phyloP scores from a whole-genome alignment of 1,140 invertebrate genomes.

The Octopus sinensis region DNA sequence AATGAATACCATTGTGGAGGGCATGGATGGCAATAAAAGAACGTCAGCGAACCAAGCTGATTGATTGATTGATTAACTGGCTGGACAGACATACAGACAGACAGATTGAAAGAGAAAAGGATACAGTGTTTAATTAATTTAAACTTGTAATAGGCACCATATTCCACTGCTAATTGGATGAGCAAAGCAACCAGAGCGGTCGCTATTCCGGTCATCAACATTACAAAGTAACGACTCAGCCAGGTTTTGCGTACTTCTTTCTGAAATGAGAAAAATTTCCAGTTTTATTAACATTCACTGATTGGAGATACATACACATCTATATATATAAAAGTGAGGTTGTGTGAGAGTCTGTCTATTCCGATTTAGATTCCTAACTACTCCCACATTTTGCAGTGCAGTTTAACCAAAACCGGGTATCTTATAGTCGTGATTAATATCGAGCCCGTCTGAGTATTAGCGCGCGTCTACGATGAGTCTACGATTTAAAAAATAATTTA shows the following conservation, averaged over 20 bases:
- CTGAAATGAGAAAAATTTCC: conserved; percentile 26
- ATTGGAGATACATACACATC: too few species aligned
- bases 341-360: neutral
- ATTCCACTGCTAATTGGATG: conserved; percentile 87
- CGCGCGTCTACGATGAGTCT: too few species aligned
- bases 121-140: conserved; percentile 57
- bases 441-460: too few species aligned
- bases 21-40: neutral
- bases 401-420: too few species aligned
- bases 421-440: too few species aligned
- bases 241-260: conserved; percentile 38
- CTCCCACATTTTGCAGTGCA: too few species aligned
- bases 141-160: conserved; percentile 82
- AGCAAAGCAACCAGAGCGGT: conserved; percentile 86
- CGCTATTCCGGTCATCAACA: conserved; percentile 85
- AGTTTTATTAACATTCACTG: too few species aligned
- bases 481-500: too few species aligned
- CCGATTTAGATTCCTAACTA: neutral
- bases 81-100: too few species aligned
- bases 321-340: neutral
- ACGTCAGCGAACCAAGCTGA: neutral
- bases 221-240: conserved; percentile 80
- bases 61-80: too few species aligned
- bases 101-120: conserved; percentile 61
- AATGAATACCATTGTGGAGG: neutral